Evolutionary conservation across 2,797 vertebrate genomes (phyloP), one percentile per base, ranked within the genome.

Genomic region (Clangula hyemalis): DNA sequence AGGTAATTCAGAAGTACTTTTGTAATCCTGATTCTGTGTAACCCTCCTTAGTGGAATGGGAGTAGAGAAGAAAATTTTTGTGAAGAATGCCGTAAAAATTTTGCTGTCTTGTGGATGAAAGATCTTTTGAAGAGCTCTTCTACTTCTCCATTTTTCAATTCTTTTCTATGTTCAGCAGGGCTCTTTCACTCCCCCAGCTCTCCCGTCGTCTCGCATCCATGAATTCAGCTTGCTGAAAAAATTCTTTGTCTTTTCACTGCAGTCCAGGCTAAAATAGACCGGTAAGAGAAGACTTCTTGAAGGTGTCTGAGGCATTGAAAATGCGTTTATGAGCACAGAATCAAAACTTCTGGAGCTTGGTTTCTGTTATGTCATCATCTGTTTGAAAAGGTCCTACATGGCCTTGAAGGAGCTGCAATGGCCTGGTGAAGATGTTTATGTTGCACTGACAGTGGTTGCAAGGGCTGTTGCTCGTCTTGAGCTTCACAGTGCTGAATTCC

Each of bases 171-270:
- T 27, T 36, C 36, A 79, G 9, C 12, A 20, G 21, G n/a, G 4
- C 7, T 74, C 4, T 79, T 85, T 20, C 36, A 19, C 36, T 49
- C 22, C 24, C 12, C 1, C 7, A 14, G 21, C 21, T 89, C 72
- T 41, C 60, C 39, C 53, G 18, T 38, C 43, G 3, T 7, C 2
- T 0, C 10, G 3, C 0, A 3, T 47, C 73, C 45, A 1, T 34
- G 13, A 45, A 8, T 58, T 70, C 34, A 6, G 34, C 65, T 38
- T 30, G 28, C 62, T 84, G 60, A n/a, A 84, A 68, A 68, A 53
- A 6, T 2, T 34, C 86, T 81, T 68, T 25, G 8, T n/a, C 14
- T 36, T 32, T 43, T 56, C n/a, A 6, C 24, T 28, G 22, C 11
- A n/a, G 17, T 11, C 45, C 22, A 11, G 5, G 27, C 27, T 53